Evolutionary conservation across 23 tunicate genomes (phyloP).

Genomic region (Oikopleura dioica): DNA sequence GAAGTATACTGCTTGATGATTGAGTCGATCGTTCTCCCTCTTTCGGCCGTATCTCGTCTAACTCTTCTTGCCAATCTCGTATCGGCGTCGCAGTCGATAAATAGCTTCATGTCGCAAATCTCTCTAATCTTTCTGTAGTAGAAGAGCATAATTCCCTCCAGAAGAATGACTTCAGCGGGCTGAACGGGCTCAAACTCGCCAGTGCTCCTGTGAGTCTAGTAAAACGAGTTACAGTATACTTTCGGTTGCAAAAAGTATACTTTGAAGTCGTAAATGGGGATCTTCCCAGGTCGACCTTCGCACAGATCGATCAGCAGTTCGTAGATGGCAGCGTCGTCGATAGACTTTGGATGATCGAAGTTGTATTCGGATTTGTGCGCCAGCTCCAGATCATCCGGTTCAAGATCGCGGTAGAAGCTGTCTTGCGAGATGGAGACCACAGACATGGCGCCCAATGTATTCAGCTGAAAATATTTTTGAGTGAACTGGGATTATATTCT

Average conservation of each 20-base stretch:
- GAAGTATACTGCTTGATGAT: slow-evolving; percentile 69
- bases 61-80: slow-evolving; percentile 65
- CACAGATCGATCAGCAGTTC: slow-evolving; percentile 22
- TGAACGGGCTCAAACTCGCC: background rate
- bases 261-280: slow-evolving; percentile 79
- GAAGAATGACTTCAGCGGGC: slow-evolving; percentile 55
- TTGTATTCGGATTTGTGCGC: slow-evolving; percentile 57
- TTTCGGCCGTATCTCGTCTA: slow-evolving; percentile 30
- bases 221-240: background rate
- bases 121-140: slow-evolving; percentile 83
- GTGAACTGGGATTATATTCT: no score
- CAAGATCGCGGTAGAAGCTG: slow-evolving; percentile 45
- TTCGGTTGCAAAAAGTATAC: slow-evolving; percentile 16
- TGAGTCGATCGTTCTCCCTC: slow-evolving; percentile 69
- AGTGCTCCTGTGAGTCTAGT: background rate
- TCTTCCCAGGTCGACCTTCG: slow-evolving; percentile 27
- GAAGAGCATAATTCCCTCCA: slow-evolving; percentile 86
- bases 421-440: slow-evolving; percentile 39
- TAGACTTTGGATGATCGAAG: slow-evolving; percentile 77
- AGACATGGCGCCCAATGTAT: background rate
- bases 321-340: slow-evolving; percentile 30
- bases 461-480: no score
- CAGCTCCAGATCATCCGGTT: slow-evolving; percentile 28
- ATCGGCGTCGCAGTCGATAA: slow-evolving; percentile 95
- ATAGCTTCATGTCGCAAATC: slow-evolving; percentile 84